These are phyloP conservation scores for Noctuana brunneofusca DNA, from an alignment of 2,888 invertebrate species.

Conservation along the genomic window DNA sequence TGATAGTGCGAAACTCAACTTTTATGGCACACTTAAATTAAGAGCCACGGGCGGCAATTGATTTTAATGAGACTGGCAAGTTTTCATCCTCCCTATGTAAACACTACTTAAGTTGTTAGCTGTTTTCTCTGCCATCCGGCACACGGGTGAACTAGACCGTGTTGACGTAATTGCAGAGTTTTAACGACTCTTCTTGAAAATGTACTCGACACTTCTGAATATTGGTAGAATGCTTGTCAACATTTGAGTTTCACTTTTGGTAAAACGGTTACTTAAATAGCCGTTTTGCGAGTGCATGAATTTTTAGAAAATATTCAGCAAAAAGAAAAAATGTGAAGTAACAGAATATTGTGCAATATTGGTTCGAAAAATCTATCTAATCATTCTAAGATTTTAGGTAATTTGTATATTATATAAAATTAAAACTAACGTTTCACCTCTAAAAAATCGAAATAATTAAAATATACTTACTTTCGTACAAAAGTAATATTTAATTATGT, in stretches of 20 bases:
- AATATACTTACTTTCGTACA: too few species aligned
- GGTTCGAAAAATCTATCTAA: too few species aligned
- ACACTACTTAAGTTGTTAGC: neutral
- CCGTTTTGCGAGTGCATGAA: too few species aligned
- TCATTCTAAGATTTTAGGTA: too few species aligned
- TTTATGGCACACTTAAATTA: too few species aligned
- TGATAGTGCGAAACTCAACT: neutral
- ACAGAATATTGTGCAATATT: too few species aligned
- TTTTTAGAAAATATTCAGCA: neutral
- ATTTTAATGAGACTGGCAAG: neutral
- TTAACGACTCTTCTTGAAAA: slow-evolving; percentile 36
- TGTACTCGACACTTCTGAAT: slow-evolving; percentile 21
- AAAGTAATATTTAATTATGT: too few species aligned
- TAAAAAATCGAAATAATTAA: too few species aligned
- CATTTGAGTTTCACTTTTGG: neutral
- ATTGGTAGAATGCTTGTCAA: slow-evolving; percentile 24
- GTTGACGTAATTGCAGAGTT: slow-evolving; percentile 37
- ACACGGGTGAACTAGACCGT: slow-evolving; percentile 26
- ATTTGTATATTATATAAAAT: too few species aligned
- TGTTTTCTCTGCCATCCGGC: slow-evolving; percentile 15
- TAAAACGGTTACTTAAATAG: neutral
- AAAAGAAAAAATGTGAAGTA: neutral
- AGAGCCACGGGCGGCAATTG: neutral
- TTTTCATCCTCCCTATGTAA: neutral
- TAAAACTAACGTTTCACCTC: too few species aligned